Evolutionary conservation across 2,888 invertebrate genomes (phyloP).

Genomic region (Drepana falcataria): DNA sequence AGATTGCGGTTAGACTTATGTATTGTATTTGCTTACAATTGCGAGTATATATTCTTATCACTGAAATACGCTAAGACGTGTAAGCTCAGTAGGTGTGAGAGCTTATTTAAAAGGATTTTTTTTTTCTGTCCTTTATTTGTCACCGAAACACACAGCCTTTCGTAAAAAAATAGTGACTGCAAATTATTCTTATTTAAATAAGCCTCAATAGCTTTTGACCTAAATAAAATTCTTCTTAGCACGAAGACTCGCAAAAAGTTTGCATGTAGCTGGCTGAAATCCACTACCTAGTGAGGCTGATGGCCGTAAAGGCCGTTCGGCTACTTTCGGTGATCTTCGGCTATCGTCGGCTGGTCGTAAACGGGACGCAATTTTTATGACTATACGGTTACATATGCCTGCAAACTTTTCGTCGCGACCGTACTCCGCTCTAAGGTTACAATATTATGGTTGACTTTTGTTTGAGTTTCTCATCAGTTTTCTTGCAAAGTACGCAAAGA

Average conservation of each 20-base stretch:
- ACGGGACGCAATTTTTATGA: conserved; percentile 59
- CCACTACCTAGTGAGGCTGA: conserved; percentile 17
- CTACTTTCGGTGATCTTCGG: conserved; percentile 50
- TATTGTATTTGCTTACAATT: too few relatives aligned
- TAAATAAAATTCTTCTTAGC: neutral
- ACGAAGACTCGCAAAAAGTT: neutral
- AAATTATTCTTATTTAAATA: neutral
- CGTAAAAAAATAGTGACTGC: neutral
- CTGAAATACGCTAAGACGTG: too few relatives aligned
- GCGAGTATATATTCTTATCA: too few relatives aligned
- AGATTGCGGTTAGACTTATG: too few relatives aligned
- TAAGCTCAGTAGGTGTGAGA: too few relatives aligned
- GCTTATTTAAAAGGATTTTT: too few relatives aligned
- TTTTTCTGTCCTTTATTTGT: too few relatives aligned
- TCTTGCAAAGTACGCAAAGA: conserved; percentile 24
- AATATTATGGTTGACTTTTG: conserved; percentile 27
- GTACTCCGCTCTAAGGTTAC: conserved; percentile 10
- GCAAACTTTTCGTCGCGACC: conserved; percentile 8
- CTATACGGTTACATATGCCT: conserved; percentile 40
- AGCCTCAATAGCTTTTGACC: conserved; percentile 1
- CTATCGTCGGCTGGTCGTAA: conserved; percentile 50
- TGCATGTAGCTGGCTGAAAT: conserved; percentile 10
- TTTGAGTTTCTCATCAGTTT: conserved; percentile 8
- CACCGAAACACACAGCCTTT: neutral
- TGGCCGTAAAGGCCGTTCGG: conserved; percentile 36